Percentiles rank a stretch among this genome's conserved stretches.
Conservation (phyloP, 2,888 invertebrate species). For the Ophonus ardosiacus region DNA sequence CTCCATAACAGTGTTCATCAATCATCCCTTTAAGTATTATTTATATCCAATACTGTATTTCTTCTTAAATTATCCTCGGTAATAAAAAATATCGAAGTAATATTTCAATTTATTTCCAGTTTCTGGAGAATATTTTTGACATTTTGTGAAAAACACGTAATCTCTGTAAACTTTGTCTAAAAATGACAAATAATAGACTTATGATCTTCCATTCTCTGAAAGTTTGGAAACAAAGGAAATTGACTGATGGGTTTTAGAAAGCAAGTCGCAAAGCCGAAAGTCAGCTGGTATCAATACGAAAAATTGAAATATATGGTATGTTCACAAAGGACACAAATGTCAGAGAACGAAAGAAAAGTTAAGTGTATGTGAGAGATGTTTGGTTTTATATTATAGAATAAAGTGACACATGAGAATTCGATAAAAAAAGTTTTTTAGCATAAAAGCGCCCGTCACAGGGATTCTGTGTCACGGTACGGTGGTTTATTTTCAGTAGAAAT, state of each 20-base stretch:
- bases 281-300: background rate
- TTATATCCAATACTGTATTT: too few species aligned
- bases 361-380: slow-evolving; percentile 34
- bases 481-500: too few species aligned
- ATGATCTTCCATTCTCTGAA: background rate
- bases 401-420: background rate
- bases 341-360: slow-evolving; percentile 16
- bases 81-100: too few species aligned
- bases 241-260: slow-evolving; percentile 6
- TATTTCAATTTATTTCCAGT: background rate
- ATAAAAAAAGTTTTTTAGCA: background rate
- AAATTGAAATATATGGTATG: slow-evolving; percentile 25
- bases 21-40: too few species aligned
- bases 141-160: background rate
- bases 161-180: background rate
- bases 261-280: background rate
- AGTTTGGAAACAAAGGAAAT: background rate
- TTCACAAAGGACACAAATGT: slow-evolving; percentile 21
- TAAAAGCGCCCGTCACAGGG: background rate
- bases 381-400: slow-evolving; percentile 2
- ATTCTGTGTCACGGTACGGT: too few species aligned
- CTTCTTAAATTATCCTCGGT: too few species aligned
- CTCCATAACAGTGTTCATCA: too few species aligned
- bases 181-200: background rate
- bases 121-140: background rate